phyloP scores from a whole-genome alignment of 2,888 invertebrate species.

The Dioctria linearis region DNA sequence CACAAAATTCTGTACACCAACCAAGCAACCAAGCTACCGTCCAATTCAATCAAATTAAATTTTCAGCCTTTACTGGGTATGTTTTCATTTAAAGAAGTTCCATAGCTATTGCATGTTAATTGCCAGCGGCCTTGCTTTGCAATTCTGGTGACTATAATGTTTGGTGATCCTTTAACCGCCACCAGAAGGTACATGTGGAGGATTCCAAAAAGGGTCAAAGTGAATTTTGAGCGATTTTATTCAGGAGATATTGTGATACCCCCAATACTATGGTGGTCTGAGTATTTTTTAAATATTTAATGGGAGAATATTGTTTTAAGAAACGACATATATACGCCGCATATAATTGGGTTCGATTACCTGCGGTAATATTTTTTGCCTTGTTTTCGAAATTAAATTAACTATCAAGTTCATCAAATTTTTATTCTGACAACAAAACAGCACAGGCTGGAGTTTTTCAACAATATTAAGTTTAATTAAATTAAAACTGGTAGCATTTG shows the following conservation, averaged over 20 bases:
- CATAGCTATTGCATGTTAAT: slow-evolving; percentile 36
- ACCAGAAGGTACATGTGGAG: neutral
- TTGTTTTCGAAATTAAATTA: too few relatives aligned
- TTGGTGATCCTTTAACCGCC: neutral
- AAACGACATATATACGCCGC: too few relatives aligned
- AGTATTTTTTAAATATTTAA: too few relatives aligned
- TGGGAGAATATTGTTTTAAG: too few relatives aligned
- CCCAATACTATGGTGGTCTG: neutral
- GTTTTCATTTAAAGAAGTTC: slow-evolving; percentile 38
- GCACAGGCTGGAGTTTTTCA: too few relatives aligned
- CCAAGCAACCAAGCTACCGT: slow-evolving; percentile 3
- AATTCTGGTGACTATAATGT: neutral
- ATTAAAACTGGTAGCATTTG: too few relatives aligned
- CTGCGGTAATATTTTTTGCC: too few relatives aligned
- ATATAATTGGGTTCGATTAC: too few relatives aligned
- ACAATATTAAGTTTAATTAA: too few relatives aligned
- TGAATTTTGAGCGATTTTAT: neutral
- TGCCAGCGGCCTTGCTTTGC: slow-evolving; percentile 11
- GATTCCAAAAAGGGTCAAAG: neutral
- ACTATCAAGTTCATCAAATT: too few relatives aligned
- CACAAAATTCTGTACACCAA: slow-evolving; percentile 27
- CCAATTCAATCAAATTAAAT: slow-evolving; percentile 50
- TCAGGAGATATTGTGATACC: neutral
- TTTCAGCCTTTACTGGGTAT: slow-evolving; percentile 34
- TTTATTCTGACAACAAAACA: too few relatives aligned